These are phyloP conservation scores for Panorpa germanica DNA, from an alignment of 2,888 invertebrate species.

Conservation along the genomic window DNA sequence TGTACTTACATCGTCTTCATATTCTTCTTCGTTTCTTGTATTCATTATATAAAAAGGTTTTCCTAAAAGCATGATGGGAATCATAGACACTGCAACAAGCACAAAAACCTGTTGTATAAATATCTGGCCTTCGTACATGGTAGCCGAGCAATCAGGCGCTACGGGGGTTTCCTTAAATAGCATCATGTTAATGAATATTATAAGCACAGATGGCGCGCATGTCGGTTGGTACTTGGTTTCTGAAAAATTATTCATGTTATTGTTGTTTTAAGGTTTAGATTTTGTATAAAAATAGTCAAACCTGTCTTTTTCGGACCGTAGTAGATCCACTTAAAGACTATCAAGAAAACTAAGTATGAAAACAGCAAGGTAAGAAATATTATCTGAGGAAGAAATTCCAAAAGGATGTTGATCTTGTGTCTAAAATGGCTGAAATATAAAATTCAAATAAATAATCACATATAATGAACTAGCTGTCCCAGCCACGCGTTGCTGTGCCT, in stretches of 20 bases:
- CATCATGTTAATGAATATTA: slow-evolving; percentile 94
- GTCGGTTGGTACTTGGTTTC: slow-evolving; percentile 20
- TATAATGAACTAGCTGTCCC: too few relatives aligned
- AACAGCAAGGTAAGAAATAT: slow-evolving; percentile 65
- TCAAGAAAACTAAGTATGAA: slow-evolving; percentile 68
- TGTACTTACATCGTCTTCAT: too few relatives aligned
- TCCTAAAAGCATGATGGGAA: slow-evolving; percentile 77
- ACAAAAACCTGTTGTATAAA: slow-evolving; percentile 54
- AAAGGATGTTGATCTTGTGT: slow-evolving; percentile 39
- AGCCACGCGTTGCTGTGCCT: too few relatives aligned
- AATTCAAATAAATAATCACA: too few relatives aligned
- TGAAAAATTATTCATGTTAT: too few relatives aligned
- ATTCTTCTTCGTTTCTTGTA: slow-evolving; percentile 20
- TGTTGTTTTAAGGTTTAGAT: too few relatives aligned
- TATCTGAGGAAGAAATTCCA: slow-evolving; percentile 74
- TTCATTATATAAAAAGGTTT: slow-evolving; percentile 60
- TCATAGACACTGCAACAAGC: slow-evolving; percentile 52
- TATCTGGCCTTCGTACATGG: slow-evolving; percentile 46
- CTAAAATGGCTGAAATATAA: slow-evolving; percentile 52
- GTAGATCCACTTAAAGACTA: slow-evolving; percentile 70
- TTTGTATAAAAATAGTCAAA: too few relatives aligned
- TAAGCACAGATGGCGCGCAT: slow-evolving; percentile 83
- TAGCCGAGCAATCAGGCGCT: slow-evolving; percentile 26
- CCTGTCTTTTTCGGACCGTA: slow-evolving; percentile 30
- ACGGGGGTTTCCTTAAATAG: slow-evolving; percentile 42